Base-by-base conservation (phyloP, 2,113 vertebrate genomes). In the Poeciliopsis retropinna region DNA sequence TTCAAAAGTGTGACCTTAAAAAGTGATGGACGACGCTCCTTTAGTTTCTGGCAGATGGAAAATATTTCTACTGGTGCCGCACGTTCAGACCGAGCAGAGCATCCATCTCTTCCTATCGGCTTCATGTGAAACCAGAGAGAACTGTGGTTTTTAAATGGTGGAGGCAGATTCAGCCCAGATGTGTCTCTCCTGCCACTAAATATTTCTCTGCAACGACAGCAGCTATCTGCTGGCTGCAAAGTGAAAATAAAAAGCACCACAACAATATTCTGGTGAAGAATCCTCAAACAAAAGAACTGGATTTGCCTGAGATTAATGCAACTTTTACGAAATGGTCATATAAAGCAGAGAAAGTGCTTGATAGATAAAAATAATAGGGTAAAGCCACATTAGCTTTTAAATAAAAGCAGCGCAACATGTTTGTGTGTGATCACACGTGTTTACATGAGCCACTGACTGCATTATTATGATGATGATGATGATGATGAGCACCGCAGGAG, bases 131-230 rank as follows among this genome's bases (percentile, higher is more conserved):
- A 39, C 51, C 1, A 2, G 19, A 71, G 75, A 70, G 54, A 15
- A 60, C 60, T 34, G 79, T 11, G 63, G 69, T 78, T 68, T 75
- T 68, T 30, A 82, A 82, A 80, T 64, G 73, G 72, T 54, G 37
- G 29, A 39, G 65, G 67, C 60, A 28, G 70, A 72, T 25, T 57
- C 64, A 19, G 66, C 31, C 11, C 15, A 27, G 15, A 37, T 47
- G 67, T 37, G 66, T 80, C 71, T 25, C 63, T 15, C 47, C 28
- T 1, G 60, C 67, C 73, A 79, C 81, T 76, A 47, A 74, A 61
- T n/a, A 30, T 62, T 79, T 82, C 22, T 12, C 73, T 30, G 65
- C 60, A 15, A n/a, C 7, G 22, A 12, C 39, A 64, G 41, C 41
- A 34, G 54, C 51, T 5, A 37, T 25, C 15, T 3, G 4, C 70